Percentiles rank a stretch among this genome's conserved stretches.
Evolutionary conservation across 2,888 invertebrate genomes (phyloP).

Genomic region (Atrina japonica): DNA sequence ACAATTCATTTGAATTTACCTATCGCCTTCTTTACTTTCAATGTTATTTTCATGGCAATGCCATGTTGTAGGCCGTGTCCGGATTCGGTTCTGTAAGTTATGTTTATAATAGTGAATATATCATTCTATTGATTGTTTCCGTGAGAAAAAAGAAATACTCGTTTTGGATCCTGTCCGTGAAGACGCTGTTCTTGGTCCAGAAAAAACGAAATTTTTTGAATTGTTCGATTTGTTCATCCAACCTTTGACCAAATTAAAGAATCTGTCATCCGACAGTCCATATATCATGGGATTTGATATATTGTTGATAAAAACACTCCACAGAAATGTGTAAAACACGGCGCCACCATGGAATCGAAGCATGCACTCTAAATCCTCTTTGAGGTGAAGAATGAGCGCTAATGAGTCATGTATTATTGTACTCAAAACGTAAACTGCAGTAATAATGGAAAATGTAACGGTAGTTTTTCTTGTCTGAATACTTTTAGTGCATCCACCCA

Average conservation of each 20-base stretch:
- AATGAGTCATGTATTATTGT: constrained; percentile 31
- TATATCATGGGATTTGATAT: constrained; percentile 37
- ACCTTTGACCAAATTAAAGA: constrained; percentile 10
- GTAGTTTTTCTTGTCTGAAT: constrained; percentile 36
- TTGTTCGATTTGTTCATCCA: no score
- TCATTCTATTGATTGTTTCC: no score
- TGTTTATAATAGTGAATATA: no score
- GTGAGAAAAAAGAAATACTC: no score
- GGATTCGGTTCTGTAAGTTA: no score
- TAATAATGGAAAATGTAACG: constrained; percentile 32
- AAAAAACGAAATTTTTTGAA: no score
- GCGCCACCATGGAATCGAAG: constrained; percentile 16
- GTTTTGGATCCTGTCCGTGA: no score
- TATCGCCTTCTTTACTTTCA: no score
- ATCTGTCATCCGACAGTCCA: constrained; percentile 36
- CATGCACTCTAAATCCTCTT: constrained; percentile 27
- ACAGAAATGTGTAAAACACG: constrained; percentile 27
- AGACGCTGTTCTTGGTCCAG: no score
- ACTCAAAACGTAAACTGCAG: constrained; percentile 25
- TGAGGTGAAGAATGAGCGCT: constrained; percentile 29
- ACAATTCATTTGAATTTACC: no score
- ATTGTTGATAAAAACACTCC: constrained; percentile 39
- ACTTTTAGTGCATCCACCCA: constrained; percentile 14
- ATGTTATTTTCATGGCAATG: no score
- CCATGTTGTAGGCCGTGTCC: no score